A percentile compares a stretch with the other conserved stretches of the same genome.
phyloP scores from a whole-genome alignment of 1,140 invertebrate species.

The Acromyrmex heyeri region DNA sequence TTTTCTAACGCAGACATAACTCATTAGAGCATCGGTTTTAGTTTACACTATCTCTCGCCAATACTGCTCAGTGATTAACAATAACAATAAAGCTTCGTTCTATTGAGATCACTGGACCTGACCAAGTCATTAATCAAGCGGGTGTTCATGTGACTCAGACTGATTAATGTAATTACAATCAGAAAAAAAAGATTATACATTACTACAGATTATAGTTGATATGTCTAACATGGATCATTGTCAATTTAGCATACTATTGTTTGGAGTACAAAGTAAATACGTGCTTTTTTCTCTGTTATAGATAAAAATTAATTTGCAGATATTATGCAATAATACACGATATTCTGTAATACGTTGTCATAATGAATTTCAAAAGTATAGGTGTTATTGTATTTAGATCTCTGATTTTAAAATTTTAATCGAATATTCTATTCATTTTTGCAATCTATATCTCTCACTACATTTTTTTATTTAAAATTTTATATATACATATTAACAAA shows the following conservation, averaged over 20 bases:
- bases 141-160: slow-evolving; percentile 52
- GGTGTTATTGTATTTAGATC: background rate
- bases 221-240: background rate
- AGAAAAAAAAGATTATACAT: slow-evolving; percentile 13
- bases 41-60: background rate
- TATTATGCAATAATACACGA: background rate
- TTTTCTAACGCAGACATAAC: background rate
- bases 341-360: background rate
- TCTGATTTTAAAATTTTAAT: background rate
- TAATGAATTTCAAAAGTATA: background rate
- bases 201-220: slow-evolving; percentile 8
- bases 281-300: background rate
- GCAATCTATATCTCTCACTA: background rate
- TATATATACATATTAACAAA: background rate
- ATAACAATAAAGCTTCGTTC: slow-evolving; percentile 7
- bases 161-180: slow-evolving; percentile 40
- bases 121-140: slow-evolving; percentile 42
- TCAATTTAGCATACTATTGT: background rate
- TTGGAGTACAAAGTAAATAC: background rate
- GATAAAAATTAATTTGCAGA: background rate
- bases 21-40: background rate
- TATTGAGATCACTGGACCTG: slow-evolving; percentile 33
- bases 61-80: slow-evolving; percentile 1
- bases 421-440: background rate
- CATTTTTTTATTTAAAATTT: slow-evolving; percentile 2